Evolutionary conservation across 2,113 vertebrate genomes (phyloP).

Genomic region (Muscicapa adusta): DNA sequence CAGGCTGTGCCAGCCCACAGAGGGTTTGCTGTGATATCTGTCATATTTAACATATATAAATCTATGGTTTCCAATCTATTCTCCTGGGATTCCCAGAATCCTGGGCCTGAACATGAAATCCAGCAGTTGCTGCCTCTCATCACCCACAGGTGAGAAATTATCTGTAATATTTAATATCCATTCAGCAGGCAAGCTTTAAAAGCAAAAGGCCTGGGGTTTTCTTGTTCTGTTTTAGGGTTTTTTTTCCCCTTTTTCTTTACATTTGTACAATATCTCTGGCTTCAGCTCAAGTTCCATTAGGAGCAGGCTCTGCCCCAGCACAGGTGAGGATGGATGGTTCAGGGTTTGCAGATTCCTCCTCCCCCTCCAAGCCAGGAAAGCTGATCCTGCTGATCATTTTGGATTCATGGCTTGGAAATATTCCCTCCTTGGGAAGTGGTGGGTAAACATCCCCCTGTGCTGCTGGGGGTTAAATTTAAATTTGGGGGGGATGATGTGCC

Average conservation of each 20-base stretch:
- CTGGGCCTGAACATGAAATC: background rate
- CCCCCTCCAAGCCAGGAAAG: background rate
- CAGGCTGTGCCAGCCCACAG: background rate
- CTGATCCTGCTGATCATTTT: background rate
- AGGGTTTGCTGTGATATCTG: background rate
- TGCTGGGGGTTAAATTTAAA: background rate
- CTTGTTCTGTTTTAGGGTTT: background rate
- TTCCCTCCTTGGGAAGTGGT: background rate
- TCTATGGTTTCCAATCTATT: background rate
- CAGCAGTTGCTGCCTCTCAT: background rate
- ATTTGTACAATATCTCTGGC: background rate
- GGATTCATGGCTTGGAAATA: background rate
- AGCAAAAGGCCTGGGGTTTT: background rate
- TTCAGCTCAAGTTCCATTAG: background rate
- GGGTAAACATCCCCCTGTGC: background rate
- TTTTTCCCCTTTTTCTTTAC: background rate
- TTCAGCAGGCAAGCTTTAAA: background rate
- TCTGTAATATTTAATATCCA: background rate
- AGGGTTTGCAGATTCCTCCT: background rate
- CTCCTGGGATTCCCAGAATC: background rate
- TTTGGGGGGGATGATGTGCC: fast-evolving
- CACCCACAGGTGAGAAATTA: background rate
- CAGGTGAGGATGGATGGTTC: background rate
- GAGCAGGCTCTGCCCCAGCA: background rate
- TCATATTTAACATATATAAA: background rate